Percentiles rank a stretch among this genome's conserved stretches.
Evolutionary conservation across 2,888 invertebrate genomes (phyloP).

Genomic region (Mylabris sibirica): DNA sequence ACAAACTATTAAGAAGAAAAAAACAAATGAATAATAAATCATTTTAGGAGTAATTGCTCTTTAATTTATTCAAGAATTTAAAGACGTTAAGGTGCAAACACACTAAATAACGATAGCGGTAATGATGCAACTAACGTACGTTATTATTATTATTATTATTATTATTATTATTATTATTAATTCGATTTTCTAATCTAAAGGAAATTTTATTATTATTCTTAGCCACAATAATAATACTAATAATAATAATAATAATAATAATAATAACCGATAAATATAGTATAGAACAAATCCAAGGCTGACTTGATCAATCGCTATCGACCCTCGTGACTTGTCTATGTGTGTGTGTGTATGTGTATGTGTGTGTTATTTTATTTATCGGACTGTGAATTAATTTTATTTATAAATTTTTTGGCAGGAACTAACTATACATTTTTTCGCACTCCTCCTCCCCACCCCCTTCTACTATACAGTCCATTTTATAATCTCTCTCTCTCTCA

Average conservation of each 20-base stretch:
- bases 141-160: too few species aligned
- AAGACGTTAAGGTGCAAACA: background rate
- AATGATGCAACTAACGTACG: too few species aligned
- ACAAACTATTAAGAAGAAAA: too few species aligned
- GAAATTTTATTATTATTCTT: background rate
- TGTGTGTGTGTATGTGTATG: background rate
- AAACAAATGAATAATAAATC: too few species aligned
- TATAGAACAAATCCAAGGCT: background rate
- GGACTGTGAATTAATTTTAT: background rate
- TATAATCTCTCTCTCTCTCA: too few species aligned
- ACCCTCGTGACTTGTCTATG: background rate
- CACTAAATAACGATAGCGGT: background rate
- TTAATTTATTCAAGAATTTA: too few species aligned
- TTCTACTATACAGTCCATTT: too few species aligned
- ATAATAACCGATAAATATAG: background rate
- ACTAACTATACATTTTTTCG: background rate
- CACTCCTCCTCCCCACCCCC: too few species aligned
- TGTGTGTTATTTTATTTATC: background rate
- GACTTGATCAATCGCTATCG: conserved; percentile 9
- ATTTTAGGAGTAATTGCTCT: too few species aligned
- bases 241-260: background rate
- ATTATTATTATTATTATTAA: too few species aligned
- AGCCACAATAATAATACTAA: too few species aligned
- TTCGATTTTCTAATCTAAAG: too few species aligned
- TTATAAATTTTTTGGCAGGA: conserved; percentile 6